Evolutionary conservation across 2,888 invertebrate genomes (phyloP), one percentile per base, ranked within the genome.

Genomic region (Pristionchus fissidentatus): DNA sequence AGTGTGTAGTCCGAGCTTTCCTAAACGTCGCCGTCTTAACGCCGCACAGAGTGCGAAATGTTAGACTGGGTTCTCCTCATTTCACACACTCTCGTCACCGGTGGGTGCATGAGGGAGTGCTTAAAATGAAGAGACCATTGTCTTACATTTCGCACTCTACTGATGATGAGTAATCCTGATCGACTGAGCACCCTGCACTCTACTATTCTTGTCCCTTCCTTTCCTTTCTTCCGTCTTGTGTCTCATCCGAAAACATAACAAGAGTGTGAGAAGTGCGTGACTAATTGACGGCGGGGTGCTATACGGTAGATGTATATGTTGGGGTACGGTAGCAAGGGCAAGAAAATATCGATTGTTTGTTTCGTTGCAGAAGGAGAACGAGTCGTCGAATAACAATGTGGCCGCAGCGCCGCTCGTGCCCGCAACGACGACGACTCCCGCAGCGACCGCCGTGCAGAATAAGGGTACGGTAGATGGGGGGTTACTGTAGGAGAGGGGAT

Each of bases 381-480:
- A 81, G 62, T 35, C 81, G 62, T 60, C 81, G 66, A 62, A 62
- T 66, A 81, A 81, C 81, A 81, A 81, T 38, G 79, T 41, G 26
- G 79, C 57, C 62, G 8, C 62, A 15, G 13, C 49, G 32, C 29
- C 75, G 8, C 4, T 49, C 22, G 75, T 19, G 75, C 29, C 75
- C 15, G 49, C 75, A 15, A 49, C 49, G 13, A 49, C 19, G 10
- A 10, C 10, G 19, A 22, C 49, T 19, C 15, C 75, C 49, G 49
- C 49, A 13, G 62, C 62, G 13, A 49, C 35, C 26, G 75, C 75
- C 32, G 49, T 49, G 49, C 38, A 22, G 38, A 35, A 70, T 38
- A 35, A 75, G 75, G 49, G 49, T 52, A 79, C 38, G 52, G 79
- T 49, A 52, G 46, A 46, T 41, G 1, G 46, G 35, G 26, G 46